Conservation (phyloP, 2,888 invertebrate species). For the Aromia moschata region DNA sequence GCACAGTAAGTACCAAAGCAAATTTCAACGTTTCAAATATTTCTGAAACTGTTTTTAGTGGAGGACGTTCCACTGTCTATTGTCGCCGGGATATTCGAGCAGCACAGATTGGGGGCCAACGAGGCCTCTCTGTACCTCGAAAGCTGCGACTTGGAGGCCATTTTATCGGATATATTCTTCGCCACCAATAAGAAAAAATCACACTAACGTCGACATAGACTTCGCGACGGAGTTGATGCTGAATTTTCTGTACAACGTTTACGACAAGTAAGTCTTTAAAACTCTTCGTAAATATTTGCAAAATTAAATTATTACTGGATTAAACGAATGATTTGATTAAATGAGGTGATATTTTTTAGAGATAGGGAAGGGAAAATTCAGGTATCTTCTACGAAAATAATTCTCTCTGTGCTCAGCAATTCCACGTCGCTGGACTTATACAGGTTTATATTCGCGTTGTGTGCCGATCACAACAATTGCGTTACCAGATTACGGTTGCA, state of each 20-base stretch:
- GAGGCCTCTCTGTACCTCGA: constrained; percentile 75
- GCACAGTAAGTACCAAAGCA: constrained; percentile 67
- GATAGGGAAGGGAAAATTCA: constrained; percentile 70
- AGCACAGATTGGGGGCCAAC: constrained; percentile 74
- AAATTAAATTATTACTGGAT: too few species aligned
- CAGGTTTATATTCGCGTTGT: constrained; percentile 74
- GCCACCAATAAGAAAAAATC: constrained; percentile 74
- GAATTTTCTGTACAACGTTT: constrained; percentile 73
- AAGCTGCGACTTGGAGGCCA: constrained; percentile 74
- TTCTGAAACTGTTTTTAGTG: constrained; percentile 46
- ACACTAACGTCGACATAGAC: constrained; percentile 71
- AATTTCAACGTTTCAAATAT: too few species aligned
- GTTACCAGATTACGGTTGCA: constrained; percentile 72
- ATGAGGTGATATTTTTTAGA: constrained; percentile 63
- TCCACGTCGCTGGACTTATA: constrained; percentile 71
- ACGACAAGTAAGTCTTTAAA: constrained; percentile 68
- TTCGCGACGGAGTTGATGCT: constrained; percentile 71
- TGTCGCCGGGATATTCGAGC: constrained; percentile 75
- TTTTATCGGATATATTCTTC: constrained; percentile 79
- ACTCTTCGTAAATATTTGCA: background rate
- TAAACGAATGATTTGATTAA: too few species aligned
- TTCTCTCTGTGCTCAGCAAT: constrained; percentile 73
- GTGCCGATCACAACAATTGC: constrained; percentile 80
- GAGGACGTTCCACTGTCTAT: constrained; percentile 63
- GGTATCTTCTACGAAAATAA: constrained; percentile 75